phyloP scores from a whole-genome alignment of 2,888 invertebrate species.

The Cephonodes hylas region DNA sequence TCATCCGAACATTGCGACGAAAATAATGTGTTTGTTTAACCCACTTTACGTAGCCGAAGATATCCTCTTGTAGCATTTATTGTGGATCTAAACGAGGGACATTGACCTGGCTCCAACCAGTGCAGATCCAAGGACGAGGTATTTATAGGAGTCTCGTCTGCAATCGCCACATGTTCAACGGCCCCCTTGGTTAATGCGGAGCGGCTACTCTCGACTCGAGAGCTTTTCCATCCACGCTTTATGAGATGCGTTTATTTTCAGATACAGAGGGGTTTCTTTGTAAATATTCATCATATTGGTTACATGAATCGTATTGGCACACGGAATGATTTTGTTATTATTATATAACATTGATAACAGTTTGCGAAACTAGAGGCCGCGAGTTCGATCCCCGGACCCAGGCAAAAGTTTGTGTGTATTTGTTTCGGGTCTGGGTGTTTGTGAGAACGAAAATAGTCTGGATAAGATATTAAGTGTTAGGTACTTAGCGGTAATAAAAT shows the following conservation, averaged over 20 bases:
- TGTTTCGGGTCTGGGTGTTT: no score
- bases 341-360: no score
- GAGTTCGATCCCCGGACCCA: no score
- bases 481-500: no score
- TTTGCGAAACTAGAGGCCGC: no score
- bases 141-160: constrained; percentile 1
- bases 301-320: neutral
- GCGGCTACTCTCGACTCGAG: neutral
- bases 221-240: neutral
- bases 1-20: no score
- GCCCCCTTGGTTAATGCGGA: neutral
- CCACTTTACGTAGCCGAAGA: no score
- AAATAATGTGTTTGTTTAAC: no score
- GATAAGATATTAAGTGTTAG: no score
- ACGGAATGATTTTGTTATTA: neutral
- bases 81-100: neutral
- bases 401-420: no score
- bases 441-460: no score
- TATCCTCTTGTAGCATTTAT: no score
- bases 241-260: neutral
- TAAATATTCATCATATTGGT: neutral
- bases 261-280: neutral
- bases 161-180: neutral
- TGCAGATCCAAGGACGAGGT: neutral
- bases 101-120: neutral